phyloP scores from a whole-genome alignment of 1,140 invertebrate genomes.

The Steinernema khuongi region DNA sequence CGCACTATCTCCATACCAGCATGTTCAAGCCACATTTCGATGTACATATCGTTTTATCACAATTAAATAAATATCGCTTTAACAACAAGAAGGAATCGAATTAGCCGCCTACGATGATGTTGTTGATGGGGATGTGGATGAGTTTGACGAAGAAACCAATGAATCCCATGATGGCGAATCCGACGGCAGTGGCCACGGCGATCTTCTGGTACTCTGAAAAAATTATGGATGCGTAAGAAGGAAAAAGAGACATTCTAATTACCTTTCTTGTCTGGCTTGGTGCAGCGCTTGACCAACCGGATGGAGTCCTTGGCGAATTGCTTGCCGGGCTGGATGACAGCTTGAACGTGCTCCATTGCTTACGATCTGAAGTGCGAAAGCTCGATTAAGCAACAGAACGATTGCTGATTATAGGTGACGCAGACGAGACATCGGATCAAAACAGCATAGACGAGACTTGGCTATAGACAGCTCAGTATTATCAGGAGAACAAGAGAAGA shows the following conservation, averaged over 20 bases:
- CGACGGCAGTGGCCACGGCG: constrained; percentile 96
- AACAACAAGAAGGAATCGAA: background rate
- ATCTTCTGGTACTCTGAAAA: constrained; percentile 98
- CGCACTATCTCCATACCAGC: background rate
- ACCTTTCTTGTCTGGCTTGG: constrained; percentile 98
- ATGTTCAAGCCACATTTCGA: background rate
- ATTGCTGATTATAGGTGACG: background rate
- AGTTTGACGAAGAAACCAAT: constrained; percentile 99
- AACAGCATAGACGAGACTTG: background rate
- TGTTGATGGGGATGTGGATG: constrained; percentile 99
- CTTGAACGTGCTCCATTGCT: constrained; percentile 90
- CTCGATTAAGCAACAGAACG: background rate
- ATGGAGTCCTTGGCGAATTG: constrained; percentile 94
- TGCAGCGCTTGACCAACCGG: constrained; percentile 93
- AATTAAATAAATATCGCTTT: background rate
- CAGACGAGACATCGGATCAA: background rate
- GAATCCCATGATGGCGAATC: constrained; percentile 99
- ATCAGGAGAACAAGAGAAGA: constrained; percentile 17
- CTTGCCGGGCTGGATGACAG: constrained; percentile 84
- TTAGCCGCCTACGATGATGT: constrained; percentile 78
- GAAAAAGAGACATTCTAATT: constrained; percentile 22
- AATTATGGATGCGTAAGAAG: constrained; percentile 36
- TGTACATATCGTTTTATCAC: background rate
- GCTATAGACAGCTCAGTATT: constrained; percentile 17
- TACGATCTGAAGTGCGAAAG: background rate